Percentiles rank a stretch among this genome's conserved stretches.
phyloP scores from a whole-genome alignment of 2,888 invertebrate species.

The Fragum sueziense region DNA sequence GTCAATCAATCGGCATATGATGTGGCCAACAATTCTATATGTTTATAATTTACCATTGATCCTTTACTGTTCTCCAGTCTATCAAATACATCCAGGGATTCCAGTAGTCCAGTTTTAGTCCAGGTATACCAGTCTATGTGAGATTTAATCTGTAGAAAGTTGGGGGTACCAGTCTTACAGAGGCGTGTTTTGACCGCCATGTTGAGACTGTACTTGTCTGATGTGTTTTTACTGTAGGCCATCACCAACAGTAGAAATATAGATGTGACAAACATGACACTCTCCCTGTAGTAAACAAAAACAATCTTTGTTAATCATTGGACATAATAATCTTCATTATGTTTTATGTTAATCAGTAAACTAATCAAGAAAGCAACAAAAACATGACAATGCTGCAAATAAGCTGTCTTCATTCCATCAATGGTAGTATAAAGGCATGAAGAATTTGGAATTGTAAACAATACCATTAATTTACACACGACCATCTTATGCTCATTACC shows the following conservation, averaged over 20 bases:
- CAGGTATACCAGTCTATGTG: slow-evolving; percentile 70
- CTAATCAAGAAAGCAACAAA: too few relatives aligned
- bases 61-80: slow-evolving; percentile 11
- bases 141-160: slow-evolving; percentile 57
- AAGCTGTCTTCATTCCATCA: too few relatives aligned
- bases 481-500: too few relatives aligned
- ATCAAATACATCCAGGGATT: slow-evolving; percentile 57
- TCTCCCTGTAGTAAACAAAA: slow-evolving; percentile 43
- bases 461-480: too few relatives aligned
- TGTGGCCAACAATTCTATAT: too few relatives aligned
- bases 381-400: too few relatives aligned
- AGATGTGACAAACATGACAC: slow-evolving; percentile 38
- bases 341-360: too few relatives aligned
- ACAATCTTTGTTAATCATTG: not conserved
- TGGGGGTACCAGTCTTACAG: slow-evolving; percentile 50
- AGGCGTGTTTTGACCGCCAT: slow-evolving; percentile 68
- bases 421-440: too few relatives aligned
- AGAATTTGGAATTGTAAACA: too few relatives aligned
- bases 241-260: slow-evolving; percentile 75
- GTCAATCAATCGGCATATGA: too few relatives aligned
- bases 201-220: slow-evolving; percentile 71
- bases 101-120: slow-evolving; percentile 69
- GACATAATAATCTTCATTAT: too few relatives aligned
- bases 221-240: slow-evolving; percentile 76
- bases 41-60: not conserved